Evolutionary conservation across 2,888 invertebrate genomes (phyloP).

Genomic region (Byasa hedistus): DNA sequence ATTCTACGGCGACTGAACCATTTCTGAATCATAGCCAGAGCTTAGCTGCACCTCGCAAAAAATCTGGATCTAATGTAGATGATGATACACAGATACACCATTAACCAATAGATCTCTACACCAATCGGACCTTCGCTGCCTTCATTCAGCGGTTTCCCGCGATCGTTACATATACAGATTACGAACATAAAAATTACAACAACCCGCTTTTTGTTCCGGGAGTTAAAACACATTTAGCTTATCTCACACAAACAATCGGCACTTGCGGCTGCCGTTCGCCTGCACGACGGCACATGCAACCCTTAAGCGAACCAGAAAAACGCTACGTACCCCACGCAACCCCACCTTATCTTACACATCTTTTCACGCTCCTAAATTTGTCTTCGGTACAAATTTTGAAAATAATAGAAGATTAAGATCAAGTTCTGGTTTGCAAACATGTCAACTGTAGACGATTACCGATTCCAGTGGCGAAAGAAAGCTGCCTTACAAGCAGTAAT

Average conservation of each 20-base stretch:
- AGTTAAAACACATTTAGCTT: slow-evolving; percentile 6
- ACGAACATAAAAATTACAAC: neutral
- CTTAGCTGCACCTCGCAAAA: too few relatives aligned
- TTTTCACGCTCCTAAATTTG: slow-evolving; percentile 44
- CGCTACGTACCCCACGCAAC: slow-evolving; percentile 31
- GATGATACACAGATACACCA: too few relatives aligned
- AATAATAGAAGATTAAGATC: slow-evolving; percentile 26
- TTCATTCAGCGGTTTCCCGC: too few relatives aligned
- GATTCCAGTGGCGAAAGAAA: neutral
- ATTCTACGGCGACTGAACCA: too few relatives aligned
- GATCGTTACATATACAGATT: neutral
- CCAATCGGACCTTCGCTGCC: too few relatives aligned
- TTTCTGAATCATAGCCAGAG: too few relatives aligned
- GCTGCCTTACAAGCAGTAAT: neutral
- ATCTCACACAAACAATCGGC: slow-evolving; percentile 5
- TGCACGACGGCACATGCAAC: slow-evolving; percentile 13
- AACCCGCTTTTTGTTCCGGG: neutral
- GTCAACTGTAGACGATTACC: neutral
- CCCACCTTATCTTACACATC: slow-evolving; percentile 44
- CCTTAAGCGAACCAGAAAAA: slow-evolving; percentile 26
- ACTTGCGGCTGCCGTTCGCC: neutral
- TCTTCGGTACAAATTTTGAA: slow-evolving; percentile 31
- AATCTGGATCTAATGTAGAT: too few relatives aligned
- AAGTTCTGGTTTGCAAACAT: slow-evolving; percentile 21
- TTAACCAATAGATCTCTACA: too few relatives aligned